These are phyloP conservation scores for Rhinichthys klamathensis DNA, from an alignment of 2,113 vertebrate species.

Conservation along the genomic window DNA sequence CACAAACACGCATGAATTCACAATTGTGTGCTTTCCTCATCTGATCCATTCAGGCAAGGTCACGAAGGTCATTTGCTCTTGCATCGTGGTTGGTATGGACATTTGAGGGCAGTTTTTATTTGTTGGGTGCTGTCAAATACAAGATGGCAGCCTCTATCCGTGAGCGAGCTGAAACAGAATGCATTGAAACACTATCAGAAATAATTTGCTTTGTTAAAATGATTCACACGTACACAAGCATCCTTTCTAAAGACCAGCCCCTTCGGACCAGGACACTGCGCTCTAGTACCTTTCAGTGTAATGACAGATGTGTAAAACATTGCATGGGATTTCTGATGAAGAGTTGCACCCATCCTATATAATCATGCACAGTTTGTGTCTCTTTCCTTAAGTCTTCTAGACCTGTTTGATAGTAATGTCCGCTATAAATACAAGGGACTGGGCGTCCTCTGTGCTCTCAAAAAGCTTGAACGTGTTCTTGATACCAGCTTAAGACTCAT, in stretches of 20 bases:
- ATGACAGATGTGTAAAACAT: slow-evolving; percentile 1
- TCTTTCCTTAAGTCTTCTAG: neutral
- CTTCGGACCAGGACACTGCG: neutral
- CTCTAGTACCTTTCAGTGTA: slow-evolving; percentile 15
- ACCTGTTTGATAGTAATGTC: slow-evolving; percentile 13
- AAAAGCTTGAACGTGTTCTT: slow-evolving; percentile 14
- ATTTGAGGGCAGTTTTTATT: slow-evolving; percentile 14
- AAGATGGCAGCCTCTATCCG: neutral
- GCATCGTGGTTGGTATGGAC: neutral
- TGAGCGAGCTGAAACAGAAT: slow-evolving; percentile 32
- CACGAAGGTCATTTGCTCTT: neutral
- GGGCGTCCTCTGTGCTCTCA: neutral
- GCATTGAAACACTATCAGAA: slow-evolving; percentile 5
- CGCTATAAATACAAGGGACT: neutral
- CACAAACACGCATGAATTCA: slow-evolving; percentile 14
- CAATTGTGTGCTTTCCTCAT: neutral
- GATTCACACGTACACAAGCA: slow-evolving; percentile 40
- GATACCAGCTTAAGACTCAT: slow-evolving; percentile 36
- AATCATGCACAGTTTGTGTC: neutral
- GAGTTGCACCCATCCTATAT: slow-evolving; percentile 9
- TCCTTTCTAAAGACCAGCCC: slow-evolving; percentile 1
- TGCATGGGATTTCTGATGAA: slow-evolving; percentile 30
- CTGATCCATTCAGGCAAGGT: slow-evolving; percentile 12
- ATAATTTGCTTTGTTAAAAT: slow-evolving; percentile 20
- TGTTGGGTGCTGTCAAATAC: slow-evolving; percentile 15